Base-by-base conservation (phyloP, 2,888 invertebrate species). In the Plusia festucae region DNA sequence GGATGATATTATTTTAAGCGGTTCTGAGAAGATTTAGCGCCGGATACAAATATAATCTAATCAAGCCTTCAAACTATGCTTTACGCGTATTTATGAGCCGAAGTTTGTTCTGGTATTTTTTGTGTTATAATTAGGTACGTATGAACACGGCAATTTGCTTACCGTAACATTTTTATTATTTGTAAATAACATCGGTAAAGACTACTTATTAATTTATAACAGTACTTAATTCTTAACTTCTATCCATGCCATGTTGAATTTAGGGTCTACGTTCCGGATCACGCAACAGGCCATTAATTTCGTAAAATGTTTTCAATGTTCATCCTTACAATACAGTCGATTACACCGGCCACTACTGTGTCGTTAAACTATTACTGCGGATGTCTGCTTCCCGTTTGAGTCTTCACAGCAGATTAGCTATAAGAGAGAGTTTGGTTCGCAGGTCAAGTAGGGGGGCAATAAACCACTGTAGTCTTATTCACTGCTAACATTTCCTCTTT, bases 11-110 rank as follows among this genome's bases (percentile, higher is more conserved):
- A 70, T 56, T 60, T 54, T 58, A 65, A 68, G 49, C 53, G 20
- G 53, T 56, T 54, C 63, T n/a, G 44, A 67, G 53, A 63, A 58
- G 15, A 40, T 24, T 32, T 40, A 59, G 20, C 46, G 52, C 53
- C 44, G 53, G 22, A 49, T 73, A 58, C 54, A 53, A 76, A 65
- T 56, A 67, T 52, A 52, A 7, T 24, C 24, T 51, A 15, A 52
- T 24, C 20, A 52, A 52, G 52, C 52, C 15, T 52, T 24, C 13
- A 24, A 52, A 52, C 15, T 24, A 22, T 52, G 52, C n/a, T 52
- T 9, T 7, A 54, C 18, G 44, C 16, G 57, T 58, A 71, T 53
- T 53, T 56, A 53, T 32, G 30, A 56, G 13, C n/a, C 8, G 22
- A 15, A 32, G 24, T 16, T 70, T 20, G n/a, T 24, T 1, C 15